Evolutionary conservation across 2,888 invertebrate genomes (phyloP).

Genomic region (Leptogaster cylindrica): DNA sequence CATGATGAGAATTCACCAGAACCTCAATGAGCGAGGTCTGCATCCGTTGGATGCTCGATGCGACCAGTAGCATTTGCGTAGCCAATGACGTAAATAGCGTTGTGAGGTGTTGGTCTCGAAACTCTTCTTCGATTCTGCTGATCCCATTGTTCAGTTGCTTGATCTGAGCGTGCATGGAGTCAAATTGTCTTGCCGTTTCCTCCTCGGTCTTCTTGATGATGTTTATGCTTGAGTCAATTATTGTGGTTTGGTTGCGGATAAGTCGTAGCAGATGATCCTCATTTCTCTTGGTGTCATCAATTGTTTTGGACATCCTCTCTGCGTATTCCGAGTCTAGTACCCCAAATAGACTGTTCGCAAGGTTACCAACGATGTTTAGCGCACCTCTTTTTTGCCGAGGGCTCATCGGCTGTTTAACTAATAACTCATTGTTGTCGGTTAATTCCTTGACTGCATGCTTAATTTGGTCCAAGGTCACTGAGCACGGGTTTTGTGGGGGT

Average conservation of each 20-base stretch:
- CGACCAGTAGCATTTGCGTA: background rate
- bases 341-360: slow-evolving; percentile 1
- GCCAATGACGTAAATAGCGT: background rate
- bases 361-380: background rate
- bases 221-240: slow-evolving; percentile 17
- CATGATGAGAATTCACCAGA: no score
- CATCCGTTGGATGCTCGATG: no score
- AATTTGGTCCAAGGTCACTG: background rate
- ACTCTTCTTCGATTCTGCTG: background rate
- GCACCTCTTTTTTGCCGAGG: background rate
- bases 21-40: no score
- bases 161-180: background rate
- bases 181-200: background rate
- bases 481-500: background rate
- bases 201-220: no score
- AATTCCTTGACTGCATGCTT: background rate
- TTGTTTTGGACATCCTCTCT: background rate
- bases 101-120: background rate
- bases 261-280: background rate
- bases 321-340: slow-evolving; percentile 16
- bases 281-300: background rate
- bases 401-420: background rate
- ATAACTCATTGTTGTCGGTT: background rate
- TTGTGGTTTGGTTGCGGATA: slow-evolving; percentile 7
- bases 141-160: background rate